Evolutionary conservation across 2,797 vertebrate genomes (phyloP), one percentile per base, ranked within the genome.

Genomic region (Cichlasoma orientale): DNA sequence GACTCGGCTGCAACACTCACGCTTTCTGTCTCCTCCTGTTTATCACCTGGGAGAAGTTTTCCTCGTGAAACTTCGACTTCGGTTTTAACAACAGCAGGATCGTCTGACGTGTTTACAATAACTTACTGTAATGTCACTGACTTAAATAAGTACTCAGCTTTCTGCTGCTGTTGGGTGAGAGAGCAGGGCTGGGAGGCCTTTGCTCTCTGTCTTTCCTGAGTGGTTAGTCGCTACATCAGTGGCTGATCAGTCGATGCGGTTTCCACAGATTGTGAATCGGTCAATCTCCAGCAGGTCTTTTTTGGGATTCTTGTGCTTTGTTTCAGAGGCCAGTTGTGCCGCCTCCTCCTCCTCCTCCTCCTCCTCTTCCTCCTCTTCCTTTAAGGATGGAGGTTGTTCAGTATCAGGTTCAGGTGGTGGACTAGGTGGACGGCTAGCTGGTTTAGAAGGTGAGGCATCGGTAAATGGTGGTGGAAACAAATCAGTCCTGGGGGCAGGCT

Each of bases 261-360:
- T 99, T 72, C 98, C 98, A 56, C 98, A 99, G 91, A 99, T 98
- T 14, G 98, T 99, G 93, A 99, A 99, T 88, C 98, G 97, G 94
- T 99, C 98, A 83, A 99, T 97, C 88, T 99, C 98, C 92, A 99
- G 85, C 89, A 99, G 94, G 88, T 98, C 98, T 91, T 98, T 97
- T 75, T 98, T 97, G 56, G 95, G 92, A 84, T 96, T 94, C 90
- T 94, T 96, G 88, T 96, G 96, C 90, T 97, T 96, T 47, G 95
- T 90, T 74, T 97, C 96, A 0, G 96, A 91, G 85, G 85, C 92
- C 94, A 93, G 86, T 87, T 93, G 1, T 57, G 93, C 87, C 84
- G 80, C 91, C 3, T n/a, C 77, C 36, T 78, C 85, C 25, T 90
- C 96, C 2, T 96, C 96, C 36, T 77, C 57, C 47, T 75, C 83